Evolutionary conservation across 2,797 vertebrate genomes (phyloP).

Genomic region (Phalanger gymnotis): DNA sequence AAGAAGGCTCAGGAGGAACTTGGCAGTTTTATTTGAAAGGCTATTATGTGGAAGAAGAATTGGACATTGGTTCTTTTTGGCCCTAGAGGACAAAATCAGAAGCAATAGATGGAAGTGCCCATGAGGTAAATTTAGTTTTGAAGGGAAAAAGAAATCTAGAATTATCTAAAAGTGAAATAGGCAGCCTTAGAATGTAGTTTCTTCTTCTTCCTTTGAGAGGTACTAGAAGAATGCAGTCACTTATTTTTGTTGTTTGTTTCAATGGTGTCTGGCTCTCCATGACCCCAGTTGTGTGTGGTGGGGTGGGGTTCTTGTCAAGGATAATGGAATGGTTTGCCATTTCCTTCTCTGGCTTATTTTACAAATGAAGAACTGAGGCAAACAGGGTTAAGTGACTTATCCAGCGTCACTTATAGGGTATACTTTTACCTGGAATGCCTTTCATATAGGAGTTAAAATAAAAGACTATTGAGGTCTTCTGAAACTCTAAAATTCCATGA

Average conservation of each 20-base stretch:
- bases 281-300: neutral
- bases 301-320: neutral
- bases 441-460: neutral
- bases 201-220: neutral
- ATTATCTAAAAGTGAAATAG: neutral
- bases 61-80: neutral
- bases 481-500: neutral
- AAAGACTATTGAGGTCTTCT: neutral
- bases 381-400: neutral
- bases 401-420: neutral
- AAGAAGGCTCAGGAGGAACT: neutral
- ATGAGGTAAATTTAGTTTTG: neutral
- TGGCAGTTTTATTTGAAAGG: neutral
- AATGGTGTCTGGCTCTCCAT: neutral
- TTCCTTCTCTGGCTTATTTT: neutral
- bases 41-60: neutral
- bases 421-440: neutral
- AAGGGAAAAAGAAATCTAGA: neutral
- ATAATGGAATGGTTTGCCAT: neutral
- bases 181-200: neutral
- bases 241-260: neutral
- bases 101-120: neutral
- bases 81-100: neutral
- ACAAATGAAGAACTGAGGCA: neutral
- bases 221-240: neutral